Evolutionary conservation across 2,888 invertebrate species (phyloP), one percentile per base, ranked within the genome.

Genomic region (Drosophila nr. medialis): DNA sequence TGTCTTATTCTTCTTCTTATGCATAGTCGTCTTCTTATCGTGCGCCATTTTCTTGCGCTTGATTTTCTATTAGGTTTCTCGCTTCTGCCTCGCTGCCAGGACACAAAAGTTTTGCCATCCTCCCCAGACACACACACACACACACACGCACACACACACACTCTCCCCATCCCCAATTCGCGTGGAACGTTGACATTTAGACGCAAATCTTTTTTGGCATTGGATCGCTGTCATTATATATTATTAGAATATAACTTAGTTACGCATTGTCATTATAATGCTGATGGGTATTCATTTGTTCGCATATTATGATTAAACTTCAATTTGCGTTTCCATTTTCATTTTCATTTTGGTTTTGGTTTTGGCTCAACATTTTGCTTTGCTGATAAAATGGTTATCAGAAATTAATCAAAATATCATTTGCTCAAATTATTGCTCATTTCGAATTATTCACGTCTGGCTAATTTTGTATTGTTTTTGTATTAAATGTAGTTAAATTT

Each of bases 31-130:
- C 48, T 64, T 72, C 77, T 85, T 85, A 86, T 84, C 89, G 74
- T 64, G 50, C 77, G 80, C 85, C 89, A 89, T 89, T 87, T 85
- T 84, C 80, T 75, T 81, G 72, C 67, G 72, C 81, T 86, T 81
- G 89, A 86, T 89, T 85, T 85, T 85, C 87, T 89, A 86, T 85
- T 89, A 87, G 61, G 80, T 80, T 63, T 68, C 63, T 53, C 62
- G 38, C 49, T 64, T 60, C 50, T 49, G 27, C 27, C 18, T 49
- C 45, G 38, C 48, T 49, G 40, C 32, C 71, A 54, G 34, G 51
- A 30, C 50, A 24, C 40, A 51, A 51, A 66, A 75, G 51, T 64
- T 73, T 73, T 40, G 10, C 5, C 42, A 11, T 0, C n/a, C 49
- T 3, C 4, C 8, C 21, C 21, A 6, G 36, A 8, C 11, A 40